These are phyloP conservation scores for Porites lobata DNA, from an alignment of 92 coral and sea anemone genomes.

Conservation along the genomic window DNA sequence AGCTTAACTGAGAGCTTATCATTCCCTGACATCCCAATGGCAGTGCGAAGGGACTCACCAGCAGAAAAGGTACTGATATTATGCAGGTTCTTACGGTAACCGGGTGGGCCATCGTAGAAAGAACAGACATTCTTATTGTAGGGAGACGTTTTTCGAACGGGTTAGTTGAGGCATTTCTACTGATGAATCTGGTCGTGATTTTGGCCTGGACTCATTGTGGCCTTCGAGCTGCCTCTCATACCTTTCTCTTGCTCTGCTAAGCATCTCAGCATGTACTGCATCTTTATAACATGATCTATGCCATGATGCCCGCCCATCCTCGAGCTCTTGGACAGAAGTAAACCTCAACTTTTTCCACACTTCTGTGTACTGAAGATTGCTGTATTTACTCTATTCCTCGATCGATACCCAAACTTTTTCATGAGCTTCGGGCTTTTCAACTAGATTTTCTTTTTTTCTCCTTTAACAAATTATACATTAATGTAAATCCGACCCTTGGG, in stretches of 20 bases:
- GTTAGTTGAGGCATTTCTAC: slow-evolving; percentile 61
- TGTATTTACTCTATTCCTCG: too few relatives aligned
- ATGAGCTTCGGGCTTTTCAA: too few relatives aligned
- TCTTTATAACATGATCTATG: slow-evolving; percentile 72
- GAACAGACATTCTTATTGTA: slow-evolving; percentile 69
- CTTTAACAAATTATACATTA: too few relatives aligned
- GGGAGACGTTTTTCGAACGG: slow-evolving; percentile 73
- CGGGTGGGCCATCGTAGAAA: slow-evolving; percentile 70
- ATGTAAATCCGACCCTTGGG: too few relatives aligned
- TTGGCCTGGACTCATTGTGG: slow-evolving; percentile 68
- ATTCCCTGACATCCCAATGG: slow-evolving; percentile 49
- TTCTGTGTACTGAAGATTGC: too few relatives aligned
- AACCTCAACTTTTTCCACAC: not conserved
- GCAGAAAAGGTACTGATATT: slow-evolving; percentile 59
- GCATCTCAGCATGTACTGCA: slow-evolving; percentile 81
- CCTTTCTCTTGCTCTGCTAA: slow-evolving; percentile 62
- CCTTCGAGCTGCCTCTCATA: slow-evolving; percentile 72
- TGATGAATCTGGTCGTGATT: slow-evolving; percentile 40
- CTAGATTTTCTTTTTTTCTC: too few relatives aligned
- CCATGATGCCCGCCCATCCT: slow-evolving; percentile 68
- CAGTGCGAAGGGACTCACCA: slow-evolving; percentile 69
- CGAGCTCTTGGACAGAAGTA: slow-evolving; percentile 55
- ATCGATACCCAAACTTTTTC: too few relatives aligned
- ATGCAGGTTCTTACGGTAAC: slow-evolving; percentile 52
- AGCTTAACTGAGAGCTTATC: slow-evolving; percentile 70